Conservation (phyloP, 2,888 invertebrate species). For the Ariolimax columbianus region DNA sequence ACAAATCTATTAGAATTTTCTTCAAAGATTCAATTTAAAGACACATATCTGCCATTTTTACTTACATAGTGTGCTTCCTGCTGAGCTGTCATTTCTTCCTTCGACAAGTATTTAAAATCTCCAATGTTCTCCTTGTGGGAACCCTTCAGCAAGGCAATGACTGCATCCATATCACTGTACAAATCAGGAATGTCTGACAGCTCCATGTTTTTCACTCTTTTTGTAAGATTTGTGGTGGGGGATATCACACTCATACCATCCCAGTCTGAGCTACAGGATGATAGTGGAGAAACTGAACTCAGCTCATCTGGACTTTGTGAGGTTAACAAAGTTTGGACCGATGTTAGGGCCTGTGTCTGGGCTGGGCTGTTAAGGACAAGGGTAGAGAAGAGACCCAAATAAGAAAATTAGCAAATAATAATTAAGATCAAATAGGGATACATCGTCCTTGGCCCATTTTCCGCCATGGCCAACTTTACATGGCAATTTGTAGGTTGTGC, state of each 20-base stretch:
- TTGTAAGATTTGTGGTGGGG: background rate
- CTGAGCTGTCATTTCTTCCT: constrained; percentile 36
- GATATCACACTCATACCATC: background rate
- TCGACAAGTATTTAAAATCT: constrained; percentile 14
- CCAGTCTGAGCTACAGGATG: background rate
- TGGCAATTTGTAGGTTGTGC: too few species aligned
- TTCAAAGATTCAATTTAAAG: too few species aligned
- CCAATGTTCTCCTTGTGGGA: constrained; percentile 39
- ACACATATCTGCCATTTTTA: background rate
- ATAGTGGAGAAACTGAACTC: background rate
- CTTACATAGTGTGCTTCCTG: constrained; percentile 46
- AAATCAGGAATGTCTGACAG: constrained; percentile 10
- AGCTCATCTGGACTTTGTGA: background rate
- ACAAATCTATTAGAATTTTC: too few species aligned
- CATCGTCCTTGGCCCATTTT: too few species aligned
- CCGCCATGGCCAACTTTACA: too few species aligned
- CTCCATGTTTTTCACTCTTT: background rate
- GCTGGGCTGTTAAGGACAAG: background rate
- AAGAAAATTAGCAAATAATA: background rate
- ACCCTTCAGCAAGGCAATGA: background rate
- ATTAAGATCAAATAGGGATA: too few species aligned
- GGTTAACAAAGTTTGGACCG: constrained; percentile 19
- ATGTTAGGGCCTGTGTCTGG: background rate
- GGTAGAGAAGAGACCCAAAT: background rate
- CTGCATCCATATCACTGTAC: constrained; percentile 20